Percentiles rank a stretch among this genome's conserved stretches.
phyloP scores from a whole-genome alignment of 2,797 vertebrate genomes.

The Sebastes miniatus region DNA sequence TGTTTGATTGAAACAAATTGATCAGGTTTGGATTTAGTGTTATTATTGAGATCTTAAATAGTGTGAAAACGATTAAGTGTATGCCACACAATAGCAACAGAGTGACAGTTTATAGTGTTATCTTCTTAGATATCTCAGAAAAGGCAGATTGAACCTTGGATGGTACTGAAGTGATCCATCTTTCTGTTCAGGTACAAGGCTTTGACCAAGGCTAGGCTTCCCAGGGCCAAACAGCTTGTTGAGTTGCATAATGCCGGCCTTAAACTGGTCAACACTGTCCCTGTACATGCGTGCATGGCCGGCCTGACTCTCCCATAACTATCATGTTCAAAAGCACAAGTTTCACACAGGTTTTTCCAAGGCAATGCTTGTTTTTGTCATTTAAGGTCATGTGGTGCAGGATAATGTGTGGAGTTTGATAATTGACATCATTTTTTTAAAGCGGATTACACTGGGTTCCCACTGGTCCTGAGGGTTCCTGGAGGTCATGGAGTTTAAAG shows the following conservation, averaged over 20 bases:
- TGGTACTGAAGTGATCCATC: slow-evolving; percentile 5
- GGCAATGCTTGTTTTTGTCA: not conserved
- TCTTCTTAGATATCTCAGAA: not conserved
- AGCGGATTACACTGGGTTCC: slow-evolving; percentile 21
- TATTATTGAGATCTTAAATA: no score
- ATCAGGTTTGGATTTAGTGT: not conserved
- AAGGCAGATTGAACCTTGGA: not conserved
- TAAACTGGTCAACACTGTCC: not conserved
- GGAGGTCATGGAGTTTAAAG: not conserved
- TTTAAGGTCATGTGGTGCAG: not conserved
- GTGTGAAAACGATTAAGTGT: no score
- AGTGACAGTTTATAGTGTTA: not conserved
- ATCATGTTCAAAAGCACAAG: not conserved
- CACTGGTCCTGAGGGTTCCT: not conserved
- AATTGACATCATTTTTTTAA: not conserved
- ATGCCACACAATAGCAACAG: not conserved
- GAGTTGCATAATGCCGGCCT: not conserved
- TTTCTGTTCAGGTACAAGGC: slow-evolving; percentile 20
- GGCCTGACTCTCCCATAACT: not conserved
- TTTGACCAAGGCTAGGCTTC: slow-evolving; percentile 2
- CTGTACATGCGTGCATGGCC: not conserved
- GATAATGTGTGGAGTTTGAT: not conserved
- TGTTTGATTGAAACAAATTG: no score
- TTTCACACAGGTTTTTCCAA: no score
- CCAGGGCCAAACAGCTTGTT: slow-evolving; percentile 17